These are phyloP conservation scores for Drosophila kikkawai DNA, from an alignment of 1,140 invertebrate genomes.

Conservation along the genomic window DNA sequence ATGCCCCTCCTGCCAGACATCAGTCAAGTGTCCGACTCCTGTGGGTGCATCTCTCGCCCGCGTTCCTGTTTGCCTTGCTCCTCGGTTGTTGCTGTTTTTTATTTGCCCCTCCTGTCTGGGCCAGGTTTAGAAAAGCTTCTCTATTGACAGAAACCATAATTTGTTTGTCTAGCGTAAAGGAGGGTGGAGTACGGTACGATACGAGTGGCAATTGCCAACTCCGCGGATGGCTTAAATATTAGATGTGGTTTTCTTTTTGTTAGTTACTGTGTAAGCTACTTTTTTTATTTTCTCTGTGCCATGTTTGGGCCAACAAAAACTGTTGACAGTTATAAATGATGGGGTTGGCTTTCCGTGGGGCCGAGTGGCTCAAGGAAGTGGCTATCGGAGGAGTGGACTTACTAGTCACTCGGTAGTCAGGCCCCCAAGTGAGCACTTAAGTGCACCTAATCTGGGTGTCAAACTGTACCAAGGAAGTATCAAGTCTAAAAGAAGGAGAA, in stretches of 20 bases:
- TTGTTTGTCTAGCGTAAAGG: conserved; percentile 72
- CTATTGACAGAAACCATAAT: conserved; percentile 81
- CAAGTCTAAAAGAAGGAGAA: no score
- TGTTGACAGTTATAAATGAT: conserved; percentile 82
- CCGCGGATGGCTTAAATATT: conserved; percentile 78
- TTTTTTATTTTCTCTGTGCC: conserved; percentile 27
- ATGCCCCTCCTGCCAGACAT: conserved; percentile 41
- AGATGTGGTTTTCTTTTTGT: conserved; percentile 46
- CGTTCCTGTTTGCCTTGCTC: conserved; percentile 29
- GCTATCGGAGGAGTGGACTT: conserved; percentile 28
- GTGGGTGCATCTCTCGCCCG: conserved; percentile 67
- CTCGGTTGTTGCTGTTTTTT: conserved; percentile 25
- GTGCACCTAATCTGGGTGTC: conserved; percentile 50
- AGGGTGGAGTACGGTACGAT: conserved; percentile 3
- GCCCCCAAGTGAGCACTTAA: conserved; percentile 47
- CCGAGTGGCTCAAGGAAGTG: conserved; percentile 46
- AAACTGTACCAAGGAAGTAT: conserved; percentile 9
- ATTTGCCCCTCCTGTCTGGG: conserved; percentile 41
- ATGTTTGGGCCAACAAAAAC: conserved; percentile 68
- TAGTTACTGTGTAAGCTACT: conserved; percentile 27
- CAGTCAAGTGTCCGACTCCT: conserved; percentile 63
- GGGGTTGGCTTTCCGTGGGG: conserved; percentile 51
- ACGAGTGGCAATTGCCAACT: conserved; percentile 67
- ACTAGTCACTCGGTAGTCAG: conserved; percentile 13
- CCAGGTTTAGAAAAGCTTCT: conserved; percentile 67